These are phyloP conservation scores for Matsumyia berberina DNA, from an alignment of 2,888 invertebrate species.

Conservation along the genomic window DNA sequence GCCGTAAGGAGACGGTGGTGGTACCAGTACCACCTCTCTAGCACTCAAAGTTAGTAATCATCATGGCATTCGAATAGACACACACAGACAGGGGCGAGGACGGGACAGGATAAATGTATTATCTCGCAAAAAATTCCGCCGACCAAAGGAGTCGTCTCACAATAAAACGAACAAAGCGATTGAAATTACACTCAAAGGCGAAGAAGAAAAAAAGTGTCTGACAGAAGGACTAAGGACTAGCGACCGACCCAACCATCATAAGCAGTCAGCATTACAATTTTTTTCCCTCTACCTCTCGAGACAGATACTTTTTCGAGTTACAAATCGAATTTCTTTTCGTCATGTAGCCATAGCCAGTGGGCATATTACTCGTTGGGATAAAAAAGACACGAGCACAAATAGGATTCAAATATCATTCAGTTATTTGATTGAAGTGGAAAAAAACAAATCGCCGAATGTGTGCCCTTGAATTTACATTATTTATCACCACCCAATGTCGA, in stretches of 20 bases:
- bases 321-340: conserved; percentile 25
- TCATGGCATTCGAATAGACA: conserved; percentile 40
- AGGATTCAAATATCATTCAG: conserved; percentile 19
- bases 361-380: too few species aligned
- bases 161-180: conserved; percentile 34
- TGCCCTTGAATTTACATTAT: conserved; percentile 38
- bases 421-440: conserved; percentile 17
- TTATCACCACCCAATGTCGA: conserved; percentile 11
- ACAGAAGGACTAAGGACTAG: conserved; percentile 6
- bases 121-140: conserved; percentile 6
- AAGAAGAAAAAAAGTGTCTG: not conserved
- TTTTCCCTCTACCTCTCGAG: not conserved
- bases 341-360: too few species aligned
- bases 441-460: not conserved
- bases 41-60: conserved; percentile 13
- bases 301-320: conserved; percentile 6
- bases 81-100: not conserved
- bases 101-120: conserved; percentile 5
- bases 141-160: conserved; percentile 14
- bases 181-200: not conserved
- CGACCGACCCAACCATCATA: not conserved
- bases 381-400: not conserved
- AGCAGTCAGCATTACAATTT: conserved; percentile 5
- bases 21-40: not conserved
- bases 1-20: conserved; percentile 1